phyloP scores from a whole-genome alignment of 1,140 invertebrate genomes.

The Bombus picipes region DNA sequence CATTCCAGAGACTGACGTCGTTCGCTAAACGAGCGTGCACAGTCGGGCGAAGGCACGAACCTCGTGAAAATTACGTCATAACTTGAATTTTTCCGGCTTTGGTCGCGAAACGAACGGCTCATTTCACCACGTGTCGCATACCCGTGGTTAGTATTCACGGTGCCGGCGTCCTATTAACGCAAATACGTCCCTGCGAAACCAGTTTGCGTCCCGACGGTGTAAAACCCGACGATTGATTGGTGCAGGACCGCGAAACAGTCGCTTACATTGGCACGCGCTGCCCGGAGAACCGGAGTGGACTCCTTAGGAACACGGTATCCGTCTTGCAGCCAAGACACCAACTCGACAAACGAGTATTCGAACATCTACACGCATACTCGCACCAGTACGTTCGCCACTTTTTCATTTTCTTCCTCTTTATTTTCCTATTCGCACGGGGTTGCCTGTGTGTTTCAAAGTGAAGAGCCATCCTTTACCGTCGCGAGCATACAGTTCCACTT shows the following conservation, averaged over 20 bases:
- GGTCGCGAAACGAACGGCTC: background rate
- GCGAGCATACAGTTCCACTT: background rate
- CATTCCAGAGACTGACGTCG: background rate
- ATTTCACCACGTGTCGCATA: constrained; percentile 5
- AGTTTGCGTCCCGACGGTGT: constrained; percentile 58
- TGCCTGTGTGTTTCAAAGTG: too few species aligned
- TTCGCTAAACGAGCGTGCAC: background rate
- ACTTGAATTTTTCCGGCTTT: background rate
- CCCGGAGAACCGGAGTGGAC: constrained; percentile 42
- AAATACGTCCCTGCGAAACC: constrained; percentile 60
- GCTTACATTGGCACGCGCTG: constrained; percentile 62
- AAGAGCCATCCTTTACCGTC: background rate
- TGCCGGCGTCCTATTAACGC: constrained; percentile 58
- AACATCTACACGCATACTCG: constrained; percentile 12
- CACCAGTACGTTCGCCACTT: background rate
- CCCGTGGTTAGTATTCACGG: constrained; percentile 50
- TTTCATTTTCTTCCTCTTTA: constrained; percentile 13
- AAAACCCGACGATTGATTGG: constrained; percentile 64
- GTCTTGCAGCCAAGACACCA: constrained; percentile 20
- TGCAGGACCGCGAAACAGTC: constrained; percentile 57
- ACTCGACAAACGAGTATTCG: constrained; percentile 53
- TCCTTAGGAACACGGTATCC: constrained; percentile 44
- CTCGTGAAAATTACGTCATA: background rate
- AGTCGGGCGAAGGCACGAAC: background rate
- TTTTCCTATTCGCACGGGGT: background rate